Base-by-base conservation (phyloP, 2,888 invertebrate species). In the Odontomyia ornata region DNA sequence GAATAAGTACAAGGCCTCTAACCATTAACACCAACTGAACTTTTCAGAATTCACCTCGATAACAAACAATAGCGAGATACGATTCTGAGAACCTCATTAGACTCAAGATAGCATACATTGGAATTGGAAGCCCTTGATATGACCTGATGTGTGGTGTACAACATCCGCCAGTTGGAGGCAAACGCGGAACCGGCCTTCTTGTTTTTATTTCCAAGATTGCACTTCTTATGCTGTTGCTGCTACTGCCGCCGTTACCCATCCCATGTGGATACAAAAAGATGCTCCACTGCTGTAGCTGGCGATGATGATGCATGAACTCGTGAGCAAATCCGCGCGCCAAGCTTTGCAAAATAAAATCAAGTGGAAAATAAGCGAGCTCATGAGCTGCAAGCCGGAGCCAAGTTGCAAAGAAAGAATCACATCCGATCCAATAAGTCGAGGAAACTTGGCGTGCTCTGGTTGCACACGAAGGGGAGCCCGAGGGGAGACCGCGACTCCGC, bases 41-140 rank as follows among this genome's bases (percentile, higher is more conserved):
- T n/a, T n/a, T n/a, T n/a, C 43, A 43, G 65, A 36, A 43, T 23
- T 67, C 43, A 67, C 65, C 65, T 67, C 65, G 43, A 67, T 67
- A 43, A 67, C 43, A 67, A 64, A 67, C 65, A 67, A 67, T 67
- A 43, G 60, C 60, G 27, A 13, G 65, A 36, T 67, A 67, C 18
- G 65, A 67, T 67, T 67, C 65, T 21, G 43, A 67, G 65, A 67
- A 67, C 43, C n/a, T n/a, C 65, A 60, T 60, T 60, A 60, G 60
- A 9, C 65, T n/a, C 18, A 18, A 43, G 65, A 67, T 11, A 18
- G 56, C 56, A 5, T 18, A n/a, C 11, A 18, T 9, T 15, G 23
- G 21, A 15, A 25, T 5, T 15, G 15, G 11, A n/a, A 18, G 60
- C 60, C 60, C 60, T 60, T 60, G 25, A 60, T 60, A 15, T 15